phyloP scores from a whole-genome alignment of 2,888 invertebrate genomes.

The Aphidius colemani region DNA sequence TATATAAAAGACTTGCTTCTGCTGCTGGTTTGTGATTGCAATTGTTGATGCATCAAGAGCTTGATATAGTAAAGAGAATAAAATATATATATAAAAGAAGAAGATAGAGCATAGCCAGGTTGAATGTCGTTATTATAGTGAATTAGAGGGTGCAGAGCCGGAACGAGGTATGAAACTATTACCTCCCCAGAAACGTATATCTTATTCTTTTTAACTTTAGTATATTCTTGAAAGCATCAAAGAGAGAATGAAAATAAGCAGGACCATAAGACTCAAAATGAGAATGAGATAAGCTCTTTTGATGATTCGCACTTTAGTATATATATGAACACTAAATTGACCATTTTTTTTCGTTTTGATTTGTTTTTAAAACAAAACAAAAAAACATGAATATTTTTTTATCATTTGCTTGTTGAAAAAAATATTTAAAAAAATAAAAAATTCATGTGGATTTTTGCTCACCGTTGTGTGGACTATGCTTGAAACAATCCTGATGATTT shows the following conservation, averaged over 20 bases:
- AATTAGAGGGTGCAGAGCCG: constrained; percentile 60
- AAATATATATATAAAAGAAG: constrained; percentile 18
- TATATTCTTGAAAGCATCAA: constrained; percentile 15
- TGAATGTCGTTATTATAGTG: constrained; percentile 60
- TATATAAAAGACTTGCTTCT: constrained; percentile 14
- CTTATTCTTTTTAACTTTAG: constrained; percentile 27
- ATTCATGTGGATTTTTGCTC: constrained; percentile 37
- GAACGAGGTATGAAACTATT: constrained; percentile 61
- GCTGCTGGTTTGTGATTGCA: constrained; percentile 23
- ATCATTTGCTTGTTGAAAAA: constrained; percentile 25
- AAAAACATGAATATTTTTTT: background rate
- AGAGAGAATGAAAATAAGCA: constrained; percentile 4
- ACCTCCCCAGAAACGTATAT: constrained; percentile 53
- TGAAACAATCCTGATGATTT: constrained; percentile 57
- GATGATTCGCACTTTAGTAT: constrained; percentile 5
- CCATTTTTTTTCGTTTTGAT: too few relatives aligned
- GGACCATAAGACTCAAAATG: constrained; percentile 19
- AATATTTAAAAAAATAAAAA: constrained; percentile 21
- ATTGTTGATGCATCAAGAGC: constrained; percentile 24
- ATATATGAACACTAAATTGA: too few relatives aligned
- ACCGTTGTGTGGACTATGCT: constrained; percentile 59
- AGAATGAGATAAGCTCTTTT: constrained; percentile 19
- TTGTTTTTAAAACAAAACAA: too few relatives aligned
- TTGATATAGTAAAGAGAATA: constrained; percentile 1
- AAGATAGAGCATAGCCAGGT: constrained; percentile 49